Base-by-base conservation (phyloP, 2,888 invertebrate genomes). In the Oeneis ivallda region DNA sequence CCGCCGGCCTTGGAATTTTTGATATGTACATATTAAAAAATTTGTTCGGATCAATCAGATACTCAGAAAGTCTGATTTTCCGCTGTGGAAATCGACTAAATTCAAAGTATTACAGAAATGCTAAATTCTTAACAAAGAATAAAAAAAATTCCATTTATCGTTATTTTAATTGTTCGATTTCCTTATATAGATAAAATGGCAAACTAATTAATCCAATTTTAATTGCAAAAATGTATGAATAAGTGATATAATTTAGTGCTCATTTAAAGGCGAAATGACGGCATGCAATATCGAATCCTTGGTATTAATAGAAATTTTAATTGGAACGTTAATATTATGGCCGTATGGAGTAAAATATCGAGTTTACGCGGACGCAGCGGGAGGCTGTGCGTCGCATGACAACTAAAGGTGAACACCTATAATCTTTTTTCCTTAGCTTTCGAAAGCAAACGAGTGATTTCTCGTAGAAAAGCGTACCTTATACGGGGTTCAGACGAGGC, bases 231-330 rank as follows among this genome's bases (percentile, higher is more conserved):
- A 41, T 53, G 52, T 43, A 61, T 45, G 26, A 58, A 58, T 61
- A 61, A 61, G 52, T 53, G 52, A 43, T 53, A 53, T 62, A 62
- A 62, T 53, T 54, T 65, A 65, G 32, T 34, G 26, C 58, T 62
- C 49, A 63, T 68, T 63, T 52, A 64, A 60, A 56, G 47, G 45
- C 37, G n/a, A 47, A 39, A 39, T 4, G 63, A 61, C 60, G 52
- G 56, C 52, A 52, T 19, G 39, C 54, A 58, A 49, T 65, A 69
- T 61, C 49, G 60, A 49, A 56, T 65, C 62, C 65, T 56, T 15
- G 26, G 63, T 67, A 70, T 70, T 67, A 70, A 70, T 70, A 64
- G 67, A 67, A 64, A 70, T 61, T 64, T 64, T 70, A 70, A 70
- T 67, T 67, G 64, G 67, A 61, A 61, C 60, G 62, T 69, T 69